Conservation (phyloP, 2,888 invertebrate genomes). For the Cremastinae sp. region DNA sequence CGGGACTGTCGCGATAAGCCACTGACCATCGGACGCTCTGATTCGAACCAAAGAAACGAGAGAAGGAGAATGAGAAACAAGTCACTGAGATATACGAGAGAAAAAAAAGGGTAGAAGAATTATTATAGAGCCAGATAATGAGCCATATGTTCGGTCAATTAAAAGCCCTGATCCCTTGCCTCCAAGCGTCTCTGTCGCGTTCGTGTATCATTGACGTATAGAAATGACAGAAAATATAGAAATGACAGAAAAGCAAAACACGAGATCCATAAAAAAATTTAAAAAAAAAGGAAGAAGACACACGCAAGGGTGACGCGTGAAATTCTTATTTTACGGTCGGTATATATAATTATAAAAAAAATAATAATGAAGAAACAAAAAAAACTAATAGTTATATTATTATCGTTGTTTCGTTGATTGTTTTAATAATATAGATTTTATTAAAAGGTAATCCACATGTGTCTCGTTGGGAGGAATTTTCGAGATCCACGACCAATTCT, state of each 20-base stretch:
- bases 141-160: conserved; percentile 47
- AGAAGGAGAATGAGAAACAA: neutral
- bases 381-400: conserved; percentile 70
- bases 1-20: conserved; percentile 48
- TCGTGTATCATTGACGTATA: conserved; percentile 41
- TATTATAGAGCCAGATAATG: conserved; percentile 25
- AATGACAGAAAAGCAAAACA: too few relatives aligned
- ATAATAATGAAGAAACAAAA: conserved; percentile 18
- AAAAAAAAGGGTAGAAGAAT: conserved; percentile 10
- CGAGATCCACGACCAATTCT: conserved; percentile 15
- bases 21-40: conserved; percentile 58
- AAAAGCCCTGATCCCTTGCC: neutral
- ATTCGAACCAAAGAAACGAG: conserved; percentile 42
- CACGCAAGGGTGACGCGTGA: conserved; percentile 72
- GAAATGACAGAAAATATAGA: conserved; percentile 8
- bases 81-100: conserved; percentile 45
- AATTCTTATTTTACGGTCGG: conserved; percentile 63
- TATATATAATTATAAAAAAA: conserved; percentile 22
- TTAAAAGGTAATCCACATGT: conserved; percentile 63
- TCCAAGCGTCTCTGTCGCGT: conserved; percentile 41
- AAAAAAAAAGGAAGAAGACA: conserved; percentile 52
- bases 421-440: conserved; percentile 78
- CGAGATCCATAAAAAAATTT: too few relatives aligned
- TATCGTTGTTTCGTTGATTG: conserved; percentile 79
- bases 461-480: conserved; percentile 11